Base-by-base conservation (phyloP, 30 jellyfish, hydroid and myxozoan genomes). In the Phacellophora camtschatica region DNA sequence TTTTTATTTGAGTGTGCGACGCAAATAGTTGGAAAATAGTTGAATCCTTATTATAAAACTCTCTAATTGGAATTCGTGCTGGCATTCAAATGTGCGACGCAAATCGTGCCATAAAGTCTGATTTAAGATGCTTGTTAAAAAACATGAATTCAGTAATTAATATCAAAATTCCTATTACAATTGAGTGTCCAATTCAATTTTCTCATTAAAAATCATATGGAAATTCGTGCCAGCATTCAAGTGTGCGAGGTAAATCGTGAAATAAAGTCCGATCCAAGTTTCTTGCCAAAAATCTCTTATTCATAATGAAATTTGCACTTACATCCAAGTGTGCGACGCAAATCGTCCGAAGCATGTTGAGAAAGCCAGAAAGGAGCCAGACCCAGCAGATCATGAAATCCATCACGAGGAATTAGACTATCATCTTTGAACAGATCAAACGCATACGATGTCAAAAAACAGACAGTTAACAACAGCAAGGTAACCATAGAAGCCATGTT, bases 311-410 rank as follows among this genome's bases (percentile, higher is more conserved):
- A 41, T 15, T 35, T 36, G 13, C 31, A 64, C 84, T 80, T 54
- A 65, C 91, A 35, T 43, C 69, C 77, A 42, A 80, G 49, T 19
- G 84, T 51, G 1, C 84, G 83, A 4, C 91, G 75, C 69, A 80
- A 27, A 33, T 36, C 59, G 42, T 48, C 68, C n/a, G 54, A 42
- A 5, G 53, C 45, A 9, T 51, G 53, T 1, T 80, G 82, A 18
- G 4, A 10, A 12, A 80, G 46, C 91, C 91, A 80, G 66, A 80
- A 80, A 5, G 91, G 91, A 4, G 74, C 53, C 33, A 80, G 91
- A 67, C 91, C 91, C 77, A 80, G 83, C 91, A 80, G 69, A 45
- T 80, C 83, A 35, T 80, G 91, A 50, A 80, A 80, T 53, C 91
- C 91, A 66, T 80, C 91, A 4, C 84, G 66, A 10, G 91, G 91